A percentile compares a stretch with the other conserved stretches of the same genome.
These are phyloP conservation scores for Aplysina aerophoba DNA, from an alignment of 37 sponge, comb jelly and placozoan genomes.

Conservation along the genomic window DNA sequence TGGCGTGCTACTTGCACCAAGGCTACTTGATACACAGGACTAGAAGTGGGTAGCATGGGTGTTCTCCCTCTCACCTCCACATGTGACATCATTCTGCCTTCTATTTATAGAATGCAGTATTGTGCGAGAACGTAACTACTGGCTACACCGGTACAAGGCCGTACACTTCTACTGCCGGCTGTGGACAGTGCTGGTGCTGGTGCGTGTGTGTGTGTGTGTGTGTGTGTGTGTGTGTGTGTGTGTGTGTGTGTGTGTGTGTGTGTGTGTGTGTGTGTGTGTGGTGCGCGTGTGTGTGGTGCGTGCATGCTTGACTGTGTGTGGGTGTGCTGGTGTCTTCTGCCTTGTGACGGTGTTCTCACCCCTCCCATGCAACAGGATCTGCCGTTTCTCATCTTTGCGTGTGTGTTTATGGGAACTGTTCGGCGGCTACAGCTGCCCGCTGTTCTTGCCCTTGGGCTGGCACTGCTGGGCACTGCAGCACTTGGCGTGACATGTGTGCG, in stretches of 20 bases:
- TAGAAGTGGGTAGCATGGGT: neutral
- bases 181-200: constrained; percentile 36
- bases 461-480: constrained; percentile 38
- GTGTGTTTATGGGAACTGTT: neutral
- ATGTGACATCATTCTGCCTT: neutral
- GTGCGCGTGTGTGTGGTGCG: neutral
- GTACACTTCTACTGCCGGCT: constrained; percentile 67
- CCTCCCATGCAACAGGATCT: neutral
- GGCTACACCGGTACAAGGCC: constrained; percentile 54
- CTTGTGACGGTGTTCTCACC: neutral
- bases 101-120: neutral
- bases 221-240: neutral
- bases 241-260: too few species aligned
- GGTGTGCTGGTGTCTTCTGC: neutral
- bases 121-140: constrained; percentile 29
- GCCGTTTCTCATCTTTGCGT: constrained; percentile 16
- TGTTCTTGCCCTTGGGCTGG: constrained; percentile 43
- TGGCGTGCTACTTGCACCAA: neutral
- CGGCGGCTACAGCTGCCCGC: constrained; percentile 27
- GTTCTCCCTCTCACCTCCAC: neutral
- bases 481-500: constrained; percentile 40
- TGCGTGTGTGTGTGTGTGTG: constrained; percentile 1
- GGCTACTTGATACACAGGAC: constrained; percentile 1
- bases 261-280: too few species aligned
- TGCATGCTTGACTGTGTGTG: constrained; percentile 3